Base-by-base conservation (phyloP, 2,113 vertebrate species). In the Engystomops pustulosus region DNA sequence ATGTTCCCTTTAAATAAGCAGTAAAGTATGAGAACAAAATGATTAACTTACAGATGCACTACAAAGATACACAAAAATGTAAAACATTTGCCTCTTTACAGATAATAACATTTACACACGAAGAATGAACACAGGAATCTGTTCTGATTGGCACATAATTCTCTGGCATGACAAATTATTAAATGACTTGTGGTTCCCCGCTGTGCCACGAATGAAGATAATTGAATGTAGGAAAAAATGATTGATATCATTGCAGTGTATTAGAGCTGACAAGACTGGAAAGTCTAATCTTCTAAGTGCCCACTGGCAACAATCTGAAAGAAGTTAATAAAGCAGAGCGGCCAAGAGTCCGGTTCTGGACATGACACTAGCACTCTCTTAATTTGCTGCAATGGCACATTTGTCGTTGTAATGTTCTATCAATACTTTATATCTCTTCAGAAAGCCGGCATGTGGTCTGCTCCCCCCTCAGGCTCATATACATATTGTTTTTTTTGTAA, bases 261-360 rank as follows among this genome's bases (percentile, higher is more conserved):
- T 49, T 68, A 84, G 17, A 84, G 74, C 60, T 84, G 74, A 84
- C 82, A 84, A 51, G 23, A 84, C 65, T 69, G 14, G 14, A 78
- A 84, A 77, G 77, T 70, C 74, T 84, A 84, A 84, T 84, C 34
- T 84, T 78, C 62, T 84, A 84, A 84, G 74, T 84, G 82, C 60
- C 47, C 49, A 70, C 47, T 84, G 82, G 82, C 82, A 70, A 53
- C 47, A 30, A 69, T 44, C 74, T 69, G 82, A 62, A 78, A 84
- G 77, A 23, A 84, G 47, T 84, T 84, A 78, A 78, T 78, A 58
- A 53, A 78, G 74, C 41, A 84, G 76, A 38, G 18, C 7, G 27
- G 82, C 82, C 82, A 78, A 38, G n/a, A 78, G 58, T 58, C 34
- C 47, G 32, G 55, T 55, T 69, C 74, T 27, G 65, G 49, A 84